Percentiles rank a stretch among this genome's conserved stretches.
phyloP scores from a whole-genome alignment of 2,888 invertebrate species.

The Phyllotreta cruciferae region DNA sequence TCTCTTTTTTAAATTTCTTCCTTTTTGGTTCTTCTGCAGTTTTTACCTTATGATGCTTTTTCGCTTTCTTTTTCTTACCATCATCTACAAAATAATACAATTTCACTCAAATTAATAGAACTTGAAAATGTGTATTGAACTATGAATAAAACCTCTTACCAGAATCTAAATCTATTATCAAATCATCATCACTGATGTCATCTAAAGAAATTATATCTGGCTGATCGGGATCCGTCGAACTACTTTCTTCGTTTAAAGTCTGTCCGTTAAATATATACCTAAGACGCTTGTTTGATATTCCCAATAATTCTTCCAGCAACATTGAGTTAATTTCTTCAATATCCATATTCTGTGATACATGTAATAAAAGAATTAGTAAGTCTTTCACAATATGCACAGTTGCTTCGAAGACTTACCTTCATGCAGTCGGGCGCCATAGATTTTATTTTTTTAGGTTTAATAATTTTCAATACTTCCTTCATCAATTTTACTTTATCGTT shows the following conservation, averaged over 20 bases:
- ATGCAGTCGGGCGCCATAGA: constrained; percentile 57
- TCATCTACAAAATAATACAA: constrained; percentile 40
- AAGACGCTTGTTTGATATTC: constrained; percentile 59
- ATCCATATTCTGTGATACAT: constrained; percentile 51
- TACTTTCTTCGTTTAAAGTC: constrained; percentile 55
- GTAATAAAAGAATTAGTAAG: neutral
- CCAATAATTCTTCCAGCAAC: constrained; percentile 59
- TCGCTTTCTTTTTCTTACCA: constrained; percentile 34
- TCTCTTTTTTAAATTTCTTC: constrained; percentile 48
- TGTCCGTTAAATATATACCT: constrained; percentile 58
- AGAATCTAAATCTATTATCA: constrained; percentile 49
- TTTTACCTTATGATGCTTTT: constrained; percentile 42
- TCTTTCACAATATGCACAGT: neutral
- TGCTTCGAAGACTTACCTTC: constrained; percentile 47
- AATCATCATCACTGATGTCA: constrained; percentile 56
- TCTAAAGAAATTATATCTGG: constrained; percentile 57
- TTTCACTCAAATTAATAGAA: neutral
- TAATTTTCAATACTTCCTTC: constrained; percentile 58
- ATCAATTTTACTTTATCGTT: constrained; percentile 58
- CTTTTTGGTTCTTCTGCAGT: constrained; percentile 47
- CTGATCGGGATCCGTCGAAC: constrained; percentile 54
- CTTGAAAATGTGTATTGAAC: constrained; percentile 6
- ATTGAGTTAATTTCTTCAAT: constrained; percentile 58
- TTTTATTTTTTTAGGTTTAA: constrained; percentile 59
- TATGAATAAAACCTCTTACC: constrained; percentile 26